Evolutionary conservation across 2,888 invertebrate genomes (phyloP).

Genomic region (Odontocerum albicorne): DNA sequence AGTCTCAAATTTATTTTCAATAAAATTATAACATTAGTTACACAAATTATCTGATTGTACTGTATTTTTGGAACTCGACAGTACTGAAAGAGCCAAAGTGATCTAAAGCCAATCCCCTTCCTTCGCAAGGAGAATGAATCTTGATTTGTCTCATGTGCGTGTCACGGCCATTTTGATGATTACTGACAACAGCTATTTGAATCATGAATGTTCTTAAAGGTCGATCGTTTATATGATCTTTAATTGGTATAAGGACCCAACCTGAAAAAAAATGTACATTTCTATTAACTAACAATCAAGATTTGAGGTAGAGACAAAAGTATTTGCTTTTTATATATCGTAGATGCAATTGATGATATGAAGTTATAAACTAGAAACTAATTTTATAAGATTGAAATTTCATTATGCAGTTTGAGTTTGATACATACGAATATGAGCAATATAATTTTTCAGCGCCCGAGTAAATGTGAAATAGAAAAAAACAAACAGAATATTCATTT

Average conservation of each 20-base stretch:
- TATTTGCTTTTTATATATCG: neutral
- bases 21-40: neutral
- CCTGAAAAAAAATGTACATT: constrained; percentile 65
- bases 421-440: too few species aligned
- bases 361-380: neutral
- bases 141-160: constrained; percentile 98
- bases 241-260: constrained; percentile 93
- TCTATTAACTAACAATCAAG: too few species aligned
- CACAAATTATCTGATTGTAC: constrained; percentile 72
- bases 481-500: too few species aligned
- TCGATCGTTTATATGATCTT: constrained; percentile 77
- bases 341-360: neutral
- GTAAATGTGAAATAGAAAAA: too few species aligned
- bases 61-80: constrained; percentile 78
- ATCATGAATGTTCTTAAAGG: constrained; percentile 95
- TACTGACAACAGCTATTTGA: constrained; percentile 94
- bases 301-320: too few species aligned
- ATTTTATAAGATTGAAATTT: too few species aligned
- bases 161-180: constrained; percentile 98
- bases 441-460: too few species aligned
- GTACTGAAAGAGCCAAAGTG: constrained; percentile 79
- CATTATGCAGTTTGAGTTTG: too few species aligned
- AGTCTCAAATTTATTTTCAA: neutral
- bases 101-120: constrained; percentile 66
- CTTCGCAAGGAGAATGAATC: constrained; percentile 84